Evolutionary conservation across 1,140 invertebrate genomes (phyloP).

Genomic region (Glomeris maerens): DNA sequence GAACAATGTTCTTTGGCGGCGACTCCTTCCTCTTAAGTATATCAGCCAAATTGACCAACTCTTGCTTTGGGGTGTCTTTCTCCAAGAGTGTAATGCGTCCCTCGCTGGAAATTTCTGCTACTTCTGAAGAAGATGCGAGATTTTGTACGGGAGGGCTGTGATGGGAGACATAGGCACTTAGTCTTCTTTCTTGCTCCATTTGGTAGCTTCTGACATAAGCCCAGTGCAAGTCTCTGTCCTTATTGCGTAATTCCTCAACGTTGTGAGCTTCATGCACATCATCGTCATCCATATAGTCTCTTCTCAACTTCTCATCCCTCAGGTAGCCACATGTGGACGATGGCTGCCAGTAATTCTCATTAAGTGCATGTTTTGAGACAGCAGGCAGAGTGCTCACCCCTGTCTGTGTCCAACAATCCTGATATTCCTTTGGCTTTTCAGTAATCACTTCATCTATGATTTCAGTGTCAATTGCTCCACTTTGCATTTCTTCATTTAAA

Average conservation of each 20-base stretch:
- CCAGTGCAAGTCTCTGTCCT: background rate
- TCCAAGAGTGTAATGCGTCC: background rate
- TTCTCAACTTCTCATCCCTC: background rate
- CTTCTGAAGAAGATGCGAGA: conserved; percentile 11
- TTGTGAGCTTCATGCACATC: background rate
- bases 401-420: no score
- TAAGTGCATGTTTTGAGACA: background rate
- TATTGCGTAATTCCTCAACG: background rate
- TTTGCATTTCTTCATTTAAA: no score
- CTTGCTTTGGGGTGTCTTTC: background rate
- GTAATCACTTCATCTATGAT: no score
- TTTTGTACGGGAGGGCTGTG: conserved; percentile 8
- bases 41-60: no score
- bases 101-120: conserved; percentile 18
- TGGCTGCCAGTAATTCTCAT: background rate
- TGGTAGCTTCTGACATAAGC: background rate
- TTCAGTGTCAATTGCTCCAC: no score
- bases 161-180: background rate
- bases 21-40: no score
- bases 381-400: background rate
- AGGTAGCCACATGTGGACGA: background rate
- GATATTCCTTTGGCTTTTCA: no score
- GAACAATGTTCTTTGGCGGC: conserved; percentile 35
- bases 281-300: background rate
- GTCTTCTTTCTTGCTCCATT: background rate